Evolutionary conservation across 2,888 invertebrate species (phyloP).

Genomic region (Mesorhabditis belari): DNA sequence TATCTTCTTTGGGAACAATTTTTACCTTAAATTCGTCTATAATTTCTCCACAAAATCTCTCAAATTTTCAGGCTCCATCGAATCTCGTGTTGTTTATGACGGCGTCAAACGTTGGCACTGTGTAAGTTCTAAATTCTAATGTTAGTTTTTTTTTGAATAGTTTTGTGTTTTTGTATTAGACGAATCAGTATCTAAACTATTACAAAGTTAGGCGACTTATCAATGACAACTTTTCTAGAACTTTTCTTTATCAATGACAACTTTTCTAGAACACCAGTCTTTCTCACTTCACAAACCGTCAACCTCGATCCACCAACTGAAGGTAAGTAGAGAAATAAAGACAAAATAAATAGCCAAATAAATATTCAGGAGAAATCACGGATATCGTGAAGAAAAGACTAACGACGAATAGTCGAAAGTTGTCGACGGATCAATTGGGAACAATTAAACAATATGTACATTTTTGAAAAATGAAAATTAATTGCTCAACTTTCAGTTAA

Average conservation of each 20-base stretch:
- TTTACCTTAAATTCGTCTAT: too few relatives aligned
- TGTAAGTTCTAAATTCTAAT: too few relatives aligned
- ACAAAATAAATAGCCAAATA: neutral
- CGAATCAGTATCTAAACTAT: too few relatives aligned
- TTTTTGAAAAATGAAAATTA: neutral
- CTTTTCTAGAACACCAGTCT: too few relatives aligned
- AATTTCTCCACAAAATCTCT: too few relatives aligned
- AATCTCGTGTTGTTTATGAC: constrained; percentile 25
- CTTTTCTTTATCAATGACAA: too few relatives aligned
- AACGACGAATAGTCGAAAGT: constrained; percentile 14
- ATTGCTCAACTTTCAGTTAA: constrained; percentile 7
- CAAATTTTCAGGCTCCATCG: constrained; percentile 14
- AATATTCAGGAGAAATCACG: constrained; percentile 13
- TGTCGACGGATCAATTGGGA: constrained; percentile 26
- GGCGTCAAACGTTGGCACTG: constrained; percentile 17
- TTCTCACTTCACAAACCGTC: constrained; percentile 19
- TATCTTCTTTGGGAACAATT: too few relatives aligned
- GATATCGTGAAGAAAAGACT: constrained; percentile 29
- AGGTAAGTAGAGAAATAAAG: neutral
- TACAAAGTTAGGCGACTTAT: too few relatives aligned
- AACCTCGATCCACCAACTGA: constrained; percentile 24
- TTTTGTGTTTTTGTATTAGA: too few relatives aligned
- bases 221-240: too few relatives aligned
- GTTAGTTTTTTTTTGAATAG: too few relatives aligned
- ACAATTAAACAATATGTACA: constrained; percentile 9